A percentile compares a stretch with the other conserved stretches of the same genome.
phyloP scores from a whole-genome alignment of 2,888 invertebrate species.

The Orthosia cruda region DNA sequence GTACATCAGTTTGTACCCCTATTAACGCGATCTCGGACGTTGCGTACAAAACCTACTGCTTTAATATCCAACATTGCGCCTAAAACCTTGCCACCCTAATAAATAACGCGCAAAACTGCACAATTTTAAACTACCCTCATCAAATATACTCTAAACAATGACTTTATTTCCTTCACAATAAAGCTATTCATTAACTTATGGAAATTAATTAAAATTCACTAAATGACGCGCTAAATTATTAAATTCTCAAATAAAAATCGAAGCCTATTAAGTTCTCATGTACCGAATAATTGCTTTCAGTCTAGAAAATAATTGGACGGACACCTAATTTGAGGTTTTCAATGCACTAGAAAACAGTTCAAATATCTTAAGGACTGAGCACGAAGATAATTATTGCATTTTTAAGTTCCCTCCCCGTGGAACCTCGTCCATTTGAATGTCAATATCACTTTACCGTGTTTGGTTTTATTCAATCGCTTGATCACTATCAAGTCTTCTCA shows the following conservation, averaged over 20 bases:
- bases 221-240: slow-evolving; percentile 12
- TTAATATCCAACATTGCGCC: slow-evolving; percentile 4
- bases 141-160: slow-evolving; percentile 30
- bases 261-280: slow-evolving; percentile 27
- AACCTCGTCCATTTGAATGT: slow-evolving; percentile 2
- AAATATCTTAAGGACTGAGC: not conserved
- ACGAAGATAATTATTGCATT: slow-evolving; percentile 8
- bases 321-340: slow-evolving; percentile 38
- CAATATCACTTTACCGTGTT: not conserved
- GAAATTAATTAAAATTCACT: slow-evolving; percentile 34
- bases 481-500: slow-evolving; percentile 8
- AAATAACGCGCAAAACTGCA: slow-evolving; percentile 15
- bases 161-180: slow-evolving; percentile 18
- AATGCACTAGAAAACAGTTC: slow-evolving; percentile 8
- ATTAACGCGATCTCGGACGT: not conserved
- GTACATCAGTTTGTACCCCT: not conserved
- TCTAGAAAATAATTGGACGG: slow-evolving; percentile 66
- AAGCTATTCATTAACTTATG: slow-evolving; percentile 30
- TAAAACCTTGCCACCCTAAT: slow-evolving; percentile 6
- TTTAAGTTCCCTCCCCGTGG: not conserved
- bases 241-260: slow-evolving; percentile 18
- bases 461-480: not conserved
- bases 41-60: slow-evolving; percentile 8
- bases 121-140: slow-evolving; percentile 21
- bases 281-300: slow-evolving; percentile 43